These are phyloP conservation scores for Drosophila burlai DNA, from an alignment of 1,140 invertebrate genomes.

Conservation along the genomic window DNA sequence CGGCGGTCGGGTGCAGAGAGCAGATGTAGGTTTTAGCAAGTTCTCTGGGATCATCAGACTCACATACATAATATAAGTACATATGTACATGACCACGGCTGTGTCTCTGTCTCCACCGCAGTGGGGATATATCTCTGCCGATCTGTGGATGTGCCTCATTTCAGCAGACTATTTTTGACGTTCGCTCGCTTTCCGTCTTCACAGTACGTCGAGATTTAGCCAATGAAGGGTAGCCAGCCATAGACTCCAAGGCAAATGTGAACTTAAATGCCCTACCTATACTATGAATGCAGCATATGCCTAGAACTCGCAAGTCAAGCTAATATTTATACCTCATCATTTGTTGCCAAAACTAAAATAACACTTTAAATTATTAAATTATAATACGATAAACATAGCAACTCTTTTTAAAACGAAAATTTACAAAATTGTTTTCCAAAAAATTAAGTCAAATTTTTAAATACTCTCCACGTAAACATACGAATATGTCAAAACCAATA, in stretches of 20 bases:
- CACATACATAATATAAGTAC: neutral
- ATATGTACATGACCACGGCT: slow-evolving; percentile 32
- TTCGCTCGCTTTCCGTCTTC: slow-evolving; percentile 36
- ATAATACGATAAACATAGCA: no score
- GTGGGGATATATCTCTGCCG: slow-evolving; percentile 21
- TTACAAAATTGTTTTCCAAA: no score
- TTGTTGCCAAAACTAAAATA: no score
- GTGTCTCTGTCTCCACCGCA: slow-evolving; percentile 18
- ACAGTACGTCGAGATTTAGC: slow-evolving; percentile 21
- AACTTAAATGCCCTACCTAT: neutral
- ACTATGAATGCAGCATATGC: no score
- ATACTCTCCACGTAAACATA: no score
- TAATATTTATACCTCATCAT: no score
- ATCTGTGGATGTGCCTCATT: slow-evolving; percentile 42
- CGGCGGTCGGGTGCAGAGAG: slow-evolving; percentile 47
- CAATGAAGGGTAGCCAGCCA: slow-evolving; percentile 10
- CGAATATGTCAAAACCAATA: no score
- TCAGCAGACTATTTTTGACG: slow-evolving; percentile 66
- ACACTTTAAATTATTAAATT: no score
- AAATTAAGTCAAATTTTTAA: no score
- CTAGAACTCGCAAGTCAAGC: no score
- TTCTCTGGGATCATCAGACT: slow-evolving; percentile 9
- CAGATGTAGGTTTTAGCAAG: slow-evolving; percentile 39
- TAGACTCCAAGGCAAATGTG: neutral
- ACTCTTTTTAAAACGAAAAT: no score